Conservation (phyloP, 1,140 invertebrate species). For the Bradynema listronoti region DNA sequence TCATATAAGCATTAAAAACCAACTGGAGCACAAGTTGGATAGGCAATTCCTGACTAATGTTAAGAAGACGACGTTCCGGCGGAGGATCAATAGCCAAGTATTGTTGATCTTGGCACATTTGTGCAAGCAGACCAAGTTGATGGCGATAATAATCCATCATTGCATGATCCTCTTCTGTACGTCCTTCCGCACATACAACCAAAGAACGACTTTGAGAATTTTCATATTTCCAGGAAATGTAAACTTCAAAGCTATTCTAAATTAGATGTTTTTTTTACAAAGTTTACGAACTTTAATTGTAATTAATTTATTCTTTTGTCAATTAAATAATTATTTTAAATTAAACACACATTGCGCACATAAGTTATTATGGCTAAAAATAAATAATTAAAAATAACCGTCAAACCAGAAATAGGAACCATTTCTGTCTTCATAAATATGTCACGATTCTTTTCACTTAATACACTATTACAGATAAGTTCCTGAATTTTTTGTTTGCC, state of each 20-base stretch:
- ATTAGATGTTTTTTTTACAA: neutral
- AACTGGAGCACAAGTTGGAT: slow-evolving; percentile 92
- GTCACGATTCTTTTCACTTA: slow-evolving; percentile 77
- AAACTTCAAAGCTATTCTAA: slow-evolving; percentile 47
- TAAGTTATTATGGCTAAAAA: no score
- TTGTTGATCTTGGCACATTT: slow-evolving; percentile 97
- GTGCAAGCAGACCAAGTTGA: slow-evolving; percentile 94
- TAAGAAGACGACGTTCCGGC: slow-evolving; percentile 59
- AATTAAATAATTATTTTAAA: no score
- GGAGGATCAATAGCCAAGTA: slow-evolving; percentile 81
- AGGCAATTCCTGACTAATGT: slow-evolving; percentile 79
- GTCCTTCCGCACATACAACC: slow-evolving; percentile 60
- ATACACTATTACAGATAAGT: slow-evolving; percentile 90
- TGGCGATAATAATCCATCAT: slow-evolving; percentile 73
- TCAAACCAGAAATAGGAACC: no score
- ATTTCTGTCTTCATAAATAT: slow-evolving; percentile 77
- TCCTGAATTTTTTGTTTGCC: slow-evolving; percentile 97
- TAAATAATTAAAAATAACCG: no score
- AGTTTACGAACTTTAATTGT: no score
- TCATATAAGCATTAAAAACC: slow-evolving; percentile 44
- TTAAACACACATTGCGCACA: no score
- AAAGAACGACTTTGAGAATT: slow-evolving; percentile 54
- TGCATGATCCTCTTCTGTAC: slow-evolving; percentile 60
- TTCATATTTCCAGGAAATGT: slow-evolving; percentile 60
- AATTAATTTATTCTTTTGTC: no score